Base-by-base conservation (phyloP, 2,797 vertebrate genomes). In the Acanthornis magna region DNA sequence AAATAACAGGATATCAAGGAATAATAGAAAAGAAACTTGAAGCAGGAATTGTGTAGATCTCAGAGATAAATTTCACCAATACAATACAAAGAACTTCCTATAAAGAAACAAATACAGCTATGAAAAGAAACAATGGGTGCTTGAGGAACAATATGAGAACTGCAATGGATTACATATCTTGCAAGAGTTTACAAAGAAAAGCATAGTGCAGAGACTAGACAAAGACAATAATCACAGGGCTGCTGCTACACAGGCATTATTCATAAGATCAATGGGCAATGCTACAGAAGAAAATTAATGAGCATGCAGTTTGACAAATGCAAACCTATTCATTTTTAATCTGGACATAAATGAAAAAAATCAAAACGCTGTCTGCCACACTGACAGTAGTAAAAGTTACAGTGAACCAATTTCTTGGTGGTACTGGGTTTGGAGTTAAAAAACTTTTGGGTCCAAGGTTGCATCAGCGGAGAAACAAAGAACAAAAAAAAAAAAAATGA, bases 311-410 rank as follows among this genome's bases (percentile, higher is more conserved):
- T 74, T 89, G 68, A 83, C 30, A 95, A 92, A 92, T 45, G 75
- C 27, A 88, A 89, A 83, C 13, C 30, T 71, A 89, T 72, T 94
- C 34, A 91, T 85, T 85, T 91, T 93, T 91, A 75, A 94, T 91
- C 50, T 67, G 21, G 47, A 83, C 50, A 88, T 20, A 89, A 89
- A 92, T 51, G 42, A 50, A 85, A 74, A 70, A 87, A 85, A 60
- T 36, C 21, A 68, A 85, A 72, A 65, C 11, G 22, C 11, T 77
- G 30, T 82, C 72, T 80, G 30, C 32, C 42, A 71, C 29, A 50
- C 10, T 57, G 26, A 34, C 2, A 32, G 27, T 9, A 74, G 11
- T 20, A 73, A 79, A 92, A 85, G 19, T 32, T 89, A 42, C 6
- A 53, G 32, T 38, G 48, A 94, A 82, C 16, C 34, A 42, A 72